Evolutionary conservation across 1,140 invertebrate species (phyloP), one percentile per base, ranked within the genome.

Genomic region (Stegodyphus mimosarum): DNA sequence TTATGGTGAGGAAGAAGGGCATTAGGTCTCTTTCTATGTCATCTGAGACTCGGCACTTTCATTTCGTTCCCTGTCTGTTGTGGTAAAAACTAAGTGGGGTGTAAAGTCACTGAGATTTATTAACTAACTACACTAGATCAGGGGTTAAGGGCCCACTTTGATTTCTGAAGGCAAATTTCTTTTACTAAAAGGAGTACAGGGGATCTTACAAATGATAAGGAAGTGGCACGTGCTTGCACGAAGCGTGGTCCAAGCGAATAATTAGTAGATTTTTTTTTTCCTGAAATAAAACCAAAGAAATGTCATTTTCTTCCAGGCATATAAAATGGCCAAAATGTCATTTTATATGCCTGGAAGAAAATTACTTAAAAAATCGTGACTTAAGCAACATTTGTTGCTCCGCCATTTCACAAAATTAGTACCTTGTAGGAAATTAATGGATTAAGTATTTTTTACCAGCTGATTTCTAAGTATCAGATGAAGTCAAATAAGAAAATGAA

Each of bases 81-180:
- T 33, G 64, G n/a, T 52, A n/a, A 48, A 78, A 11, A 52, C 17
- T 9, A 69, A 53, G 66, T 55, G 50, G 63, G 15, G 51, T 17
- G 77, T 6, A 79, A 33, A 67, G 70, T 67, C 48, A 80, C 66
- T 48, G 51, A 48, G 77, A 80, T 71, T 60, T 60, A 81, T 81
- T 73, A 69, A 73, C 69, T 64, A 48, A 69, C 50, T 78, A 55
- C 60, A 7, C 63, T 67, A 78, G 69, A 78, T 76, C 48, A 66
- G 60, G 2, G 55, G 13, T 13, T 10, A 18, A 66, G 69, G 67
- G 64, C 18, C 18, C 18, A 50, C 48, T 6, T 49, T 17, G 13
- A 15, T 49, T 10, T 13, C 33, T 71, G 33, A 10, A 6, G 70
- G 13, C 7, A 5, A 33, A 33, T 33, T 33, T 33, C 33, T 33